Evolutionary conservation across 1,140 invertebrate genomes (phyloP).

Genomic region (Vanessa tameamea): DNA sequence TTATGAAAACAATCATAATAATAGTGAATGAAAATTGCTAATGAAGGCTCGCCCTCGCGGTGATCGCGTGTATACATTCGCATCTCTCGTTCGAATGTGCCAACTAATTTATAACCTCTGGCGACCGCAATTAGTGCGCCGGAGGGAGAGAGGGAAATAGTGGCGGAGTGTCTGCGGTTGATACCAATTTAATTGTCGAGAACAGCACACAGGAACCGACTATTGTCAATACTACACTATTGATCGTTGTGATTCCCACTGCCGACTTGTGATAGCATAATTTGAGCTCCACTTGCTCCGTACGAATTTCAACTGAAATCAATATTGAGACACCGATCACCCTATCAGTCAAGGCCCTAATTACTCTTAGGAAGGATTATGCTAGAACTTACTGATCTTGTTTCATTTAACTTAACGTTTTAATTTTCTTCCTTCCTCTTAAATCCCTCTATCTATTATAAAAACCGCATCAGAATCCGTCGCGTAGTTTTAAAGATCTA

Average conservation of each 20-base stretch:
- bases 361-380: no score
- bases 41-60: no score
- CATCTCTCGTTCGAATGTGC: no score
- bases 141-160: not conserved
- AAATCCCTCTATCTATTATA: no score
- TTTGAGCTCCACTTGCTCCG: not conserved
- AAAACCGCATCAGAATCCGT: no score
- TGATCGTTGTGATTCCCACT: conserved; percentile 4
- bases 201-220: not conserved
- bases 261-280: conserved; percentile 1
- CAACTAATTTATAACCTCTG: not conserved
- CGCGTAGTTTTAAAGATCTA: no score
- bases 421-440: no score
- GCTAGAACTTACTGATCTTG: no score
- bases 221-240: not conserved
- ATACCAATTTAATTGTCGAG: conserved; percentile 6
- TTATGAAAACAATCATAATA: no score
- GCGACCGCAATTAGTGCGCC: not conserved
- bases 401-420: no score
- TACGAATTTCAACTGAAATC: not conserved
- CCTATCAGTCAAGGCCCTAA: not conserved
- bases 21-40: no score
- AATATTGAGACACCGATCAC: not conserved
- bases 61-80: no score
- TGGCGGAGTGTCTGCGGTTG: conserved; percentile 11